Percentiles rank a stretch among this genome's conserved stretches.
These are phyloP conservation scores for Chloromyia formosa DNA, from an alignment of 2,888 invertebrate species.

Conservation along the genomic window DNA sequence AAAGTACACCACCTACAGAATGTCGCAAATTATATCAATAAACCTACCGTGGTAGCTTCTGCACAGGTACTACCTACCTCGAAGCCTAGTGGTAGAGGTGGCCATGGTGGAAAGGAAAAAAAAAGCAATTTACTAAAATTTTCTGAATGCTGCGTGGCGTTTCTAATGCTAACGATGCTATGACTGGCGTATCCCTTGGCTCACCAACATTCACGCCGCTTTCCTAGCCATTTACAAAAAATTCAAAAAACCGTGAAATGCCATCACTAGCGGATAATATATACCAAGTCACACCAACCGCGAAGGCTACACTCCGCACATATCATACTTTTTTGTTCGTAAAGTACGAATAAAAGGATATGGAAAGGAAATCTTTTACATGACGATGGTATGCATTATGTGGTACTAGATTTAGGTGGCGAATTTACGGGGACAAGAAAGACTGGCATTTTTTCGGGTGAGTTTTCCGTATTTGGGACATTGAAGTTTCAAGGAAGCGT, in stretches of 20 bases:
- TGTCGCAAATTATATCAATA: conserved; percentile 36
- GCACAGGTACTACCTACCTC: too few relatives aligned
- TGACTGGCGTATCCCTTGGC: too few relatives aligned
- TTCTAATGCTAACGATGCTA: conserved; percentile 5
- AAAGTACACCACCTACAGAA: neutral
- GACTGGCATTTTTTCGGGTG: too few relatives aligned
- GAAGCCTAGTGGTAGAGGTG: too few relatives aligned
- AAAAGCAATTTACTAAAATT: conserved; percentile 27
- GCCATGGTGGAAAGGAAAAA: neutral
- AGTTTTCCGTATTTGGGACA: too few relatives aligned
- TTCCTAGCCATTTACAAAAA: conserved; percentile 16
- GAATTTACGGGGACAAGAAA: too few relatives aligned
- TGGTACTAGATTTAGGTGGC: too few relatives aligned
- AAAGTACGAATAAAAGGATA: conserved; percentile 16
- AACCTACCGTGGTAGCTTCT: neutral
- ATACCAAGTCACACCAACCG: neutral
- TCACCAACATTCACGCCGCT: neutral
- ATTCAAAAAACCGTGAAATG: conserved; percentile 34
- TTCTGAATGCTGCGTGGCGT: conserved; percentile 11
- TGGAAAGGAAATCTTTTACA: neutral
- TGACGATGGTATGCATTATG: too few relatives aligned
- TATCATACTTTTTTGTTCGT: neutral
- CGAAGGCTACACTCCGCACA: too few relatives aligned
- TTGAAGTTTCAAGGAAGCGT: too few relatives aligned
- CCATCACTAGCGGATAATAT: conserved; percentile 9